These are phyloP conservation scores for Nixonia krombeini DNA, from an alignment of 1,140 invertebrate genomes.

Conservation along the genomic window DNA sequence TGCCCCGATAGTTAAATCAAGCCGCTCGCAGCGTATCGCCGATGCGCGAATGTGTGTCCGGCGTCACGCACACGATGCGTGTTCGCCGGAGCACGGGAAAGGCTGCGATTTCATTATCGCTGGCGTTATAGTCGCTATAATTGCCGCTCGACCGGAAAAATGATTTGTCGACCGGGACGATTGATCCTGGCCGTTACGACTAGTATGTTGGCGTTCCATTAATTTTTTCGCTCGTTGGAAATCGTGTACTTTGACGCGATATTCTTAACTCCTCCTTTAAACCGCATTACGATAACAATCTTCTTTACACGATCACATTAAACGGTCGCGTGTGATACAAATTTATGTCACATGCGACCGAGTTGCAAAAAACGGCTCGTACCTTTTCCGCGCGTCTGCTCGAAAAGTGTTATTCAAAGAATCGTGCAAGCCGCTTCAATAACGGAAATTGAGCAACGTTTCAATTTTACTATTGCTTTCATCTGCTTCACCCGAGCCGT, in stretches of 20 bases:
- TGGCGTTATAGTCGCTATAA: constrained; percentile 27
- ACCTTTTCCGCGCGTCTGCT: not conserved
- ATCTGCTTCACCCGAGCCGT: not conserved
- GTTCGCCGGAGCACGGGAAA: constrained; percentile 18
- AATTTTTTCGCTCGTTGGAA: not conserved
- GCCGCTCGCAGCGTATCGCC: constrained; percentile 14
- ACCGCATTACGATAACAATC: too few species aligned
- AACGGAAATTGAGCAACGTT: not conserved
- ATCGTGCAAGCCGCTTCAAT: too few species aligned
- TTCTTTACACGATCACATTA: too few species aligned
- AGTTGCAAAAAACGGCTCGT: too few species aligned
- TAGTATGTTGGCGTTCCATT: not conserved
- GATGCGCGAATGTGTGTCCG: too few species aligned
- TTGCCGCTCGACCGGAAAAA: constrained; percentile 21
- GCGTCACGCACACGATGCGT: constrained; percentile 11
- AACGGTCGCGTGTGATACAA: too few species aligned
- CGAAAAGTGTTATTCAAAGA: not conserved
- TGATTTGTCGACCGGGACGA: constrained; percentile 20
- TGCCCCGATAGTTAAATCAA: constrained; percentile 18
- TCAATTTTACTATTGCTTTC: constrained; percentile 1
- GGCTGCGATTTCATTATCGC: constrained; percentile 25
- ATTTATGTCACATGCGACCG: too few species aligned
- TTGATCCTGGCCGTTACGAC: constrained; percentile 15
- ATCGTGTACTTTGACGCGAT: not conserved
- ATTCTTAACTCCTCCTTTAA: too few species aligned